Conservation (phyloP, 2,797 vertebrate genomes). For the Smutsia temminckii region DNA sequence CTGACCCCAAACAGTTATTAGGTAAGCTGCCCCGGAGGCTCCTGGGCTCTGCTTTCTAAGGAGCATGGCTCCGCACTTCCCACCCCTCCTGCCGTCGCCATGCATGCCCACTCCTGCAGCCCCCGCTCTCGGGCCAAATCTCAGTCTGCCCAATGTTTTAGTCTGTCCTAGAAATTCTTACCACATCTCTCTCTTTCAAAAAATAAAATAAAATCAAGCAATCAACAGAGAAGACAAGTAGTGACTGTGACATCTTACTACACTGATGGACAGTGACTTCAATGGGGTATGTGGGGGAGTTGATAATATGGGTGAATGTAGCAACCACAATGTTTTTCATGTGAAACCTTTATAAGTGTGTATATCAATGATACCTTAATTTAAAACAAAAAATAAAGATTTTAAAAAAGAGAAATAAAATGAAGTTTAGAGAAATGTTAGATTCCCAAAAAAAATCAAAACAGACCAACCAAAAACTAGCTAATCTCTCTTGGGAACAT, state of each 20-base stretch:
- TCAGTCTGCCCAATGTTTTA: background rate
- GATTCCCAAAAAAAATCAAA: background rate
- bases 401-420: background rate
- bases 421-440: constrained; percentile 36
- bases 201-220: background rate
- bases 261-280: too few relatives aligned
- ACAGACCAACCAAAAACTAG: background rate
- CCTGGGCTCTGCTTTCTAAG: background rate
- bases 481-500: constrained; percentile 4
- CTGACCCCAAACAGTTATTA: background rate
- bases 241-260: too few relatives aligned
- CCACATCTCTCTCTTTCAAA: background rate
- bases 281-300: too few relatives aligned
- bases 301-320: too few relatives aligned
- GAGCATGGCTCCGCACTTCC: rapidly evolving
- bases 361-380: too few relatives aligned
- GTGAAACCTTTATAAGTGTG: too few relatives aligned
- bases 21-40: background rate
- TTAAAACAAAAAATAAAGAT: too few relatives aligned
- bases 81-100: background rate
- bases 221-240: background rate
- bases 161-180: background rate
- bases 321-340: too few relatives aligned
- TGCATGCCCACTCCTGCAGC: rapidly evolving
- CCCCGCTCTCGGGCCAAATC: background rate